Conservation (phyloP, 2,113 vertebrate species). For the Elaphurus davidianus region DNA sequence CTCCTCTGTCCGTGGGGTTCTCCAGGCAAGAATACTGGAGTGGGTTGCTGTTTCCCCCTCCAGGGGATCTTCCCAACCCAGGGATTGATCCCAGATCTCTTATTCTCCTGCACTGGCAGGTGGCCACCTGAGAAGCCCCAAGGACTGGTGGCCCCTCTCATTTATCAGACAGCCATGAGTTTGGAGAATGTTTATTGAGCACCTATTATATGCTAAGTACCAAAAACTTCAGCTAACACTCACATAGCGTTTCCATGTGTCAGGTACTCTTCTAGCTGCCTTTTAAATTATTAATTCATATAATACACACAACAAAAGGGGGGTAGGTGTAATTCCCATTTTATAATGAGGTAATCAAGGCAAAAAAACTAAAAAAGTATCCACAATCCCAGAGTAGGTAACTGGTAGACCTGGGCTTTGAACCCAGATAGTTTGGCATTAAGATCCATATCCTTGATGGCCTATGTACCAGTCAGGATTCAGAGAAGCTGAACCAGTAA, state of each 20-base stretch:
- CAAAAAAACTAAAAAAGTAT: background rate
- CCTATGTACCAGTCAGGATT: background rate
- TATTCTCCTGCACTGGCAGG: background rate
- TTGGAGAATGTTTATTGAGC: background rate
- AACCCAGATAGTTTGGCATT: background rate
- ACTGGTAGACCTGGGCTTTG: background rate
- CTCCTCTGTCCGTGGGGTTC: background rate
- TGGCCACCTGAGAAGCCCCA: background rate
- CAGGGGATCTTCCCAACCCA: background rate
- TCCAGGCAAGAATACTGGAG: background rate
- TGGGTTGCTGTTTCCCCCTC: background rate
- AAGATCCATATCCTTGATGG: background rate
- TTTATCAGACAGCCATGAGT: no score
- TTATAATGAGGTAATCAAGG: background rate
- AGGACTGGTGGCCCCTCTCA: background rate
- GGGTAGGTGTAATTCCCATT: background rate
- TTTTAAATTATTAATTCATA: background rate
- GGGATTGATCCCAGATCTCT: background rate
- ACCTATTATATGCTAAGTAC: background rate
- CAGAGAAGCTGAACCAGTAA: background rate
- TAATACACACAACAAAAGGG: background rate
- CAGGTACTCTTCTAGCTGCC: background rate
- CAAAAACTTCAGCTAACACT: background rate
- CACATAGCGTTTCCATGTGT: background rate
- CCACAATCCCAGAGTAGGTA: background rate